Conservation (phyloP, 2,888 invertebrate species). For the Hoplodrina blanda region DNA sequence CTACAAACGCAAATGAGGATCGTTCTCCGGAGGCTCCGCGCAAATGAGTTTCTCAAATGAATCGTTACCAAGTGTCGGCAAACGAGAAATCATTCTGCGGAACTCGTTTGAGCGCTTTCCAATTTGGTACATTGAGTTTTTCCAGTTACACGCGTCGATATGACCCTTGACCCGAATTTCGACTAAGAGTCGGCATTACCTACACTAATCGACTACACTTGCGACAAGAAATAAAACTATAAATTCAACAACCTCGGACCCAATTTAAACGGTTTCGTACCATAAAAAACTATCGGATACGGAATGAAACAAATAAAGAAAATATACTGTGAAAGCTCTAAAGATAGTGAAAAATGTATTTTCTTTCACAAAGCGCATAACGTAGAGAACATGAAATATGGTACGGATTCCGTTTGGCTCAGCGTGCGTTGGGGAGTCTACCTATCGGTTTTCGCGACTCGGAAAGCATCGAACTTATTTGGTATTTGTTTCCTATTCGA, state of each 20-base stretch:
- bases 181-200: constrained; percentile 11
- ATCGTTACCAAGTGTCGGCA: constrained; percentile 84
- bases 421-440: constrained; percentile 83
- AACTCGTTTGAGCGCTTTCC: constrained; percentile 76
- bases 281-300: constrained; percentile 63
- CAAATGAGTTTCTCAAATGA: constrained; percentile 88
- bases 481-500: constrained; percentile 82
- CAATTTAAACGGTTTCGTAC: constrained; percentile 49
- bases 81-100: constrained; percentile 81
- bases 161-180: constrained; percentile 50
- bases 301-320: constrained; percentile 78
- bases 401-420: constrained; percentile 87
- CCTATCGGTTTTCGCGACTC: constrained; percentile 86
- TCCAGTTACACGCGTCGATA: constrained; percentile 54
- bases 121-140: constrained; percentile 77
- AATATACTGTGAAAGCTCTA: constrained; percentile 80
- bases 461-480: constrained; percentile 85
- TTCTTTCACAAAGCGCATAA: constrained; percentile 90
- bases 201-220: constrained; percentile 20
- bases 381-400: constrained; percentile 89
- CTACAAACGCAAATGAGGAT: constrained; percentile 85
- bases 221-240: constrained; percentile 21
- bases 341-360: constrained; percentile 90
- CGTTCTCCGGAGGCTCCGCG: constrained; percentile 80
- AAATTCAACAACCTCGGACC: constrained; percentile 21